phyloP scores from a whole-genome alignment of 2,797 vertebrate genomes.

The Spinus olivaceus region DNA sequence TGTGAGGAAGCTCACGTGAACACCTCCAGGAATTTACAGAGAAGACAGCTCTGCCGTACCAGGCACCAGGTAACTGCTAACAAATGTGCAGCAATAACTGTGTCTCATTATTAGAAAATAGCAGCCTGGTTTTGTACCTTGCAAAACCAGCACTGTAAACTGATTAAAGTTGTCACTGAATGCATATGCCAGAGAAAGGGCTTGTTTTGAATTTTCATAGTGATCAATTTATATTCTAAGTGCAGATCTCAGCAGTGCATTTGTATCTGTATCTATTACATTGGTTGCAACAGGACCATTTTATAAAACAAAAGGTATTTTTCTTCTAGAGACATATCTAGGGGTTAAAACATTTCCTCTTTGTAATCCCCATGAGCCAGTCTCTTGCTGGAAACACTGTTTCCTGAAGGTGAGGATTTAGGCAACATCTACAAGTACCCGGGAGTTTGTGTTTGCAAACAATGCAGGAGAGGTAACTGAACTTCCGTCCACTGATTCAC shows the following conservation, averaged over 20 bases:
- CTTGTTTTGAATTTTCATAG: not conserved
- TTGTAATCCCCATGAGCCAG: not conserved
- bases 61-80: not conserved
- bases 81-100: not conserved
- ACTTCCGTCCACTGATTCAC: not conserved
- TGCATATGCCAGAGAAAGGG: not conserved
- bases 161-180: not conserved
- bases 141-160: not conserved
- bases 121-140: not conserved
- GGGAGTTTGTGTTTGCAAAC: not conserved
- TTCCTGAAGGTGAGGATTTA: not conserved
- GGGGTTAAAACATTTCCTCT: not conserved
- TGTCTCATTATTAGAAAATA: not conserved
- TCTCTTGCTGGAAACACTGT: not conserved
- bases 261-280: not conserved
- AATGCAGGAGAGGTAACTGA: not conserved
- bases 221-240: not conserved
- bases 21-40: not conserved
- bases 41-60: not conserved
- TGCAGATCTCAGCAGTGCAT: not conserved
- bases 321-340: not conserved
- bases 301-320: not conserved
- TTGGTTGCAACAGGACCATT: not conserved
- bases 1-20: accelerated
- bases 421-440: not conserved